These are phyloP conservation scores for Cosmia pyralina DNA, from an alignment of 2,888 invertebrate genomes.

Conservation along the genomic window DNA sequence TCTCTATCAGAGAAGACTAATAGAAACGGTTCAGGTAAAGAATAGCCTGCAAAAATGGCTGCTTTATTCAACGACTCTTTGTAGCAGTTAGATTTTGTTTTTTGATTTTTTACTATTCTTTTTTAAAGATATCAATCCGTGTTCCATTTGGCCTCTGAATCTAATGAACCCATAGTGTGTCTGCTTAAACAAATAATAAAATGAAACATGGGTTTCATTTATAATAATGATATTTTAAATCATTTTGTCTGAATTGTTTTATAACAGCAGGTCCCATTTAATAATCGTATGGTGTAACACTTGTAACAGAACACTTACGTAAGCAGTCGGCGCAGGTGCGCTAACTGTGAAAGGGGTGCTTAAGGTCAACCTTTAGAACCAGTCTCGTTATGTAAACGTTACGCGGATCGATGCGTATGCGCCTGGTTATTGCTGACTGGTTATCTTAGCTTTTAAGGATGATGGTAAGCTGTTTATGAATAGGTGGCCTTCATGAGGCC, in stretches of 20 bases:
- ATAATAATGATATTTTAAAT: no score
- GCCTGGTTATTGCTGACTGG: conserved; percentile 24
- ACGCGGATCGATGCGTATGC: conserved; percentile 47
- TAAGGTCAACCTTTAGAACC: conserved; percentile 72
- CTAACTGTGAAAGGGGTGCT: conserved; percentile 63
- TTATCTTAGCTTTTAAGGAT: conserved; percentile 9
- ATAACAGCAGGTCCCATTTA: conserved; percentile 13
- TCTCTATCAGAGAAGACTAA: no score
- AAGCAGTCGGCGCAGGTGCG: conserved; percentile 37
- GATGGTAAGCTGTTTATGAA: neutral
- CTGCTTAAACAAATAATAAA: no score
- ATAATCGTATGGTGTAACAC: conserved; percentile 45
- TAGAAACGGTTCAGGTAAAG: no score
- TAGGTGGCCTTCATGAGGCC: neutral
- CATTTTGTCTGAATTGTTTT: conserved; percentile 20
- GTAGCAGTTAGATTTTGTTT: no score
- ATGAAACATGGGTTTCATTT: no score
- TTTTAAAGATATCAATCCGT: no score
- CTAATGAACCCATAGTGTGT: no score
- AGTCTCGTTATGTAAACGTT: conserved; percentile 71
- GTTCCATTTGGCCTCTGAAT: no score
- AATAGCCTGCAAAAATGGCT: no score
- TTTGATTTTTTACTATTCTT: no score
- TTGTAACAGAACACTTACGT: conserved; percentile 44
- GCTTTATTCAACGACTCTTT: no score